Conservation (phyloP, 2,888 invertebrate species). For the Heliconius hortense region DNA sequence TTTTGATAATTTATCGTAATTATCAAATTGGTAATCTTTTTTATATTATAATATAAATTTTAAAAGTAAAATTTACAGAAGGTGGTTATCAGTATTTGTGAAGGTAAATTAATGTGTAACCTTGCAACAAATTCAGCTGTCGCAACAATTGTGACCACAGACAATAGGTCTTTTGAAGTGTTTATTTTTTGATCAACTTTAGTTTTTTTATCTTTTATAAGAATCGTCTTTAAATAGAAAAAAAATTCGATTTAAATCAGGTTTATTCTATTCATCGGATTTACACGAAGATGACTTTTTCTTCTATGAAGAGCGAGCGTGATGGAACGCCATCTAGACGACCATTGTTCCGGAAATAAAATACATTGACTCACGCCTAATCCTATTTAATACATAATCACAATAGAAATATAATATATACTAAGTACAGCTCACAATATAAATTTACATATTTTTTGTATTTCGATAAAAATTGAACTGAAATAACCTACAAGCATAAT, state of each 20-base stretch:
- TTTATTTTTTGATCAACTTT: not conserved
- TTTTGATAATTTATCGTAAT: not conserved
- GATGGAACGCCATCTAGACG: conserved; percentile 34
- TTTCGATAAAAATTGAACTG: conserved; percentile 1
- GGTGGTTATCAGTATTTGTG: not conserved
- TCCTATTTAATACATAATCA: not conserved
- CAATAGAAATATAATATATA: not conserved
- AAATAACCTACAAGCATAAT: not conserved
- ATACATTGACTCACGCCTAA: conserved; percentile 22
- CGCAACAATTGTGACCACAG: conserved; percentile 8
- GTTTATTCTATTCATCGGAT: not conserved
- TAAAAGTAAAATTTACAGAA: not conserved
- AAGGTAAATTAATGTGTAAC: conserved; percentile 7
- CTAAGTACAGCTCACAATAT: not conserved
- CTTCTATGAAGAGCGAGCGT: conserved; percentile 26
- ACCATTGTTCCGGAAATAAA: conserved; percentile 40
- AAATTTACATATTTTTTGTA: not conserved
- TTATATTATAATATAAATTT: not conserved
- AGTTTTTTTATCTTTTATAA: not conserved
- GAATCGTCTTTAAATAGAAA: not conserved
- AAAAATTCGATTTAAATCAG: not conserved
- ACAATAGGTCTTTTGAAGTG: conserved; percentile 8
- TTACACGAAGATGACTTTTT: conserved; percentile 16
- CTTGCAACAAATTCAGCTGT: conserved; percentile 12
- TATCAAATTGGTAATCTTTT: not conserved